Evolutionary conservation across 2,797 vertebrate genomes (phyloP).

Genomic region (Danio albolineatus): DNA sequence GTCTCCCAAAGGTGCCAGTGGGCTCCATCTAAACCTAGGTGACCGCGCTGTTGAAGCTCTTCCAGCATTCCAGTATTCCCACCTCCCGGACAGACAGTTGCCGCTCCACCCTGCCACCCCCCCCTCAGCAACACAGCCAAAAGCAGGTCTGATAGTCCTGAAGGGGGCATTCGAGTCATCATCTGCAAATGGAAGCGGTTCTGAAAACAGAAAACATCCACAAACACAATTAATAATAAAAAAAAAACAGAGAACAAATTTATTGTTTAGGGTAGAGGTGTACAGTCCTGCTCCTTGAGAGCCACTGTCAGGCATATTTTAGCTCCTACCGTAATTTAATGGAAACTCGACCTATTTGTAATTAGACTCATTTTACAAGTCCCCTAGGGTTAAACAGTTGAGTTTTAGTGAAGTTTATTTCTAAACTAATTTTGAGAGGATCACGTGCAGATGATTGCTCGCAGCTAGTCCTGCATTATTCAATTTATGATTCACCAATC

Average conservation of each 20-base stretch:
- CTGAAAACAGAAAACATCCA: slow-evolving; percentile 70
- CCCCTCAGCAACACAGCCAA: slow-evolving; percentile 81
- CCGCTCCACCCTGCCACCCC: slow-evolving; percentile 81
- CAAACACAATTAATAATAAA: neutral
- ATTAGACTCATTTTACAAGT: no score
- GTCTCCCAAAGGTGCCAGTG: slow-evolving; percentile 80
- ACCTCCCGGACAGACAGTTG: slow-evolving; percentile 86
- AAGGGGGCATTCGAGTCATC: slow-evolving; percentile 85
- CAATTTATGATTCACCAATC: no score
- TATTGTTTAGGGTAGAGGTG: neutral
- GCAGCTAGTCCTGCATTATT: no score
- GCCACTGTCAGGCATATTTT: no score
- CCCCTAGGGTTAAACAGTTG: no score
- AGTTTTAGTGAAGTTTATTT: no score
- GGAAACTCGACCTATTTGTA: no score
- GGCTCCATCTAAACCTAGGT: slow-evolving; percentile 57
- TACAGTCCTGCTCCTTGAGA: no score
- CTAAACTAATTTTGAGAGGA: no score
- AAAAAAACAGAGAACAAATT: neutral
- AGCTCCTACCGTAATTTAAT: no score
- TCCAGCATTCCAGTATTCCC: slow-evolving; percentile 79
- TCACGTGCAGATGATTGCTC: no score
- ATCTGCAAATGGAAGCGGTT: slow-evolving; percentile 91
- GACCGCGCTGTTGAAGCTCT: slow-evolving; percentile 79
- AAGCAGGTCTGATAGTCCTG: slow-evolving; percentile 85